Conservation (phyloP, 1,140 invertebrate genomes). For the Daktulosphaira vitifoliae region DNA sequence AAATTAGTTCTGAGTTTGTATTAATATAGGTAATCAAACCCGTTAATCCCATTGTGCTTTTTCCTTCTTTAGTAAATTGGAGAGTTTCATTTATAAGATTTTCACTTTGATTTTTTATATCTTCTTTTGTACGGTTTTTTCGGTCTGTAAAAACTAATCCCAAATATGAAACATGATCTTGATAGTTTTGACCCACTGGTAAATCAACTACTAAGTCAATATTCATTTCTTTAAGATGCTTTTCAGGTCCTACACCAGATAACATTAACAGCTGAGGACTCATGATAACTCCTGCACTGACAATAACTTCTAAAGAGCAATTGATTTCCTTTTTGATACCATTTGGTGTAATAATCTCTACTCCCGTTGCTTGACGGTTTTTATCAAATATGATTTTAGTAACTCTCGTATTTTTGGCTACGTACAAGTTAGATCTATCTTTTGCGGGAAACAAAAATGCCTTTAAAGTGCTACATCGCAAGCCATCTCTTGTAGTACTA, state of each 20-base stretch:
- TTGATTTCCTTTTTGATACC: neutral
- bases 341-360: neutral
- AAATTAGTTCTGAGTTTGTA: neutral
- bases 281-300: conserved; percentile 59
- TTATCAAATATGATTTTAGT: neutral
- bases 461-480: conserved; percentile 53
- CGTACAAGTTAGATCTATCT: conserved; percentile 52
- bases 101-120: conserved; percentile 48
- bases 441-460: conserved; percentile 51
- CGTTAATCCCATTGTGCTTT: conserved; percentile 2
- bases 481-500: conserved; percentile 51
- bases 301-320: conserved; percentile 53
- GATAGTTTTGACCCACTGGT: conserved; percentile 68
- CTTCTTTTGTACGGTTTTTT: conserved; percentile 45
- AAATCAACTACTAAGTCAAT: conserved; percentile 53
- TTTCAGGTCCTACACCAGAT: conserved; percentile 61
- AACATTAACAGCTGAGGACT: conserved; percentile 62
- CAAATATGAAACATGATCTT: conserved; percentile 62
- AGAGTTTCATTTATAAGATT: conserved; percentile 48
- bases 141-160: conserved; percentile 53
- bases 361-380: neutral
- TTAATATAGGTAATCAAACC: conserved; percentile 24
- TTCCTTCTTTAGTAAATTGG: neutral
- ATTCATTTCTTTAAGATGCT: conserved; percentile 56
- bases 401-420: conserved; percentile 42